A percentile compares a stretch with the other conserved stretches of the same genome.
These are phyloP conservation scores for Laticauda laticaudata DNA, from an alignment of 2,113 vertebrate genomes.

Conservation along the genomic window DNA sequence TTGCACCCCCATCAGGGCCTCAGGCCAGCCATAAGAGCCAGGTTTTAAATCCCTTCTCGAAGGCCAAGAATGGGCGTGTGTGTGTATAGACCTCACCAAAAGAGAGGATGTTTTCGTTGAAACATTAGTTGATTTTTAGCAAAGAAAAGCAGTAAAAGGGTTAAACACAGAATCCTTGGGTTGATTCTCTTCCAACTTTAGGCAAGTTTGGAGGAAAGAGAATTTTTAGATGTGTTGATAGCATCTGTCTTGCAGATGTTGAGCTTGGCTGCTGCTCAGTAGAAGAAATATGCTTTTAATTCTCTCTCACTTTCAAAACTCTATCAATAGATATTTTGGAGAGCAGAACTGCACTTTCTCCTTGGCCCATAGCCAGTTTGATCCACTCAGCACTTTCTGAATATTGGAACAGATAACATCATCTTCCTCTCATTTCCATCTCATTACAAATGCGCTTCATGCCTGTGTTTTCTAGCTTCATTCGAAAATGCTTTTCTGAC, in stretches of 20 bases:
- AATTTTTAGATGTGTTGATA: background rate
- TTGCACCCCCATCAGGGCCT: background rate
- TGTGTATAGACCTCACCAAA: background rate
- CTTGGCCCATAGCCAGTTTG: background rate
- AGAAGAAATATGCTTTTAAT: background rate
- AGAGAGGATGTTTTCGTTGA: background rate
- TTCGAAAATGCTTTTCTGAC: background rate
- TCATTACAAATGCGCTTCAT: background rate
- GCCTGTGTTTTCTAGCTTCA: background rate
- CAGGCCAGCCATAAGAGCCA: background rate
- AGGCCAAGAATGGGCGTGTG: background rate
- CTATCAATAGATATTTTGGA: background rate
- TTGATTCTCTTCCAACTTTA: background rate
- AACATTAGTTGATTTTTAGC: background rate
- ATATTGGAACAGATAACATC: background rate
- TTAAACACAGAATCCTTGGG: background rate
- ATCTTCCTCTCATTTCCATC: background rate
- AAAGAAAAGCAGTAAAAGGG: background rate
- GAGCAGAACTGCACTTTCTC: background rate
- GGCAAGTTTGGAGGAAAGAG: background rate
- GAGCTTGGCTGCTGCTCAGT: background rate
- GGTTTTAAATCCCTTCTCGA: background rate
- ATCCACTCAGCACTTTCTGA: background rate
- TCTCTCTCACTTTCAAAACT: background rate
- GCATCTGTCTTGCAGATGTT: slow-evolving; percentile 5